Conservation (phyloP, 2,888 invertebrate genomes). For the Zaprionus bogoriensis region DNA sequence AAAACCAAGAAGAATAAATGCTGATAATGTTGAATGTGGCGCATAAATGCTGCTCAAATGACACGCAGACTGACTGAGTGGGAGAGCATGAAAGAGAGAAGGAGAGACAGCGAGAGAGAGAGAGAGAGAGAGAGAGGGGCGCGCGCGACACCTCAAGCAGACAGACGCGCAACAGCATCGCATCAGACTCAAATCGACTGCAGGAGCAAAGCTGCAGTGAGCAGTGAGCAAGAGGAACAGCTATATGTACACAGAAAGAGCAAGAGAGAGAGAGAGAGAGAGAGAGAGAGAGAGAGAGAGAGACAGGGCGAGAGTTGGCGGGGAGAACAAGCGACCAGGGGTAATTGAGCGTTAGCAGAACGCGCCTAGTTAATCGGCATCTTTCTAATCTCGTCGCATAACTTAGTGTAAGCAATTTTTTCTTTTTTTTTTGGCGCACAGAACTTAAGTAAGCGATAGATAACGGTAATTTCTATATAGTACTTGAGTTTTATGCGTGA, state of each 20-base stretch:
- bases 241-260: too few species aligned
- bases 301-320: not conserved
- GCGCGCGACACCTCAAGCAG: not conserved
- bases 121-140: not conserved
- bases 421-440: too few species aligned
- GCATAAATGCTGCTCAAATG: conserved; percentile 68
- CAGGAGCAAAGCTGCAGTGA: not conserved
- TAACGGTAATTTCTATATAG: too few species aligned
- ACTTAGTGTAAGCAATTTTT: too few species aligned
- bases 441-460: too few species aligned
- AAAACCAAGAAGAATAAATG: conserved; percentile 71
- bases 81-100: not conserved
- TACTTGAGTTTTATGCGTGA: too few species aligned
- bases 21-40: conserved; percentile 75
- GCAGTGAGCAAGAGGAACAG: too few species aligned
- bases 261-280: not conserved
- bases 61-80: conserved; percentile 20
- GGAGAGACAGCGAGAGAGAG: not conserved
- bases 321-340: conserved; percentile 5
- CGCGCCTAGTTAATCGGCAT: conserved; percentile 24
- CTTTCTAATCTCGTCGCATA: not conserved
- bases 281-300: not conserved
- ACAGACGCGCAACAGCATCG: not conserved
- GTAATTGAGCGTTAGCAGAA: conserved; percentile 44
- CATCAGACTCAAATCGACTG: not conserved